A percentile compares a stretch with the other conserved stretches of the same genome.
Evolutionary conservation across 1,140 invertebrate genomes (phyloP).

Genomic region (Hermatobates lingyangjiaoensis): DNA sequence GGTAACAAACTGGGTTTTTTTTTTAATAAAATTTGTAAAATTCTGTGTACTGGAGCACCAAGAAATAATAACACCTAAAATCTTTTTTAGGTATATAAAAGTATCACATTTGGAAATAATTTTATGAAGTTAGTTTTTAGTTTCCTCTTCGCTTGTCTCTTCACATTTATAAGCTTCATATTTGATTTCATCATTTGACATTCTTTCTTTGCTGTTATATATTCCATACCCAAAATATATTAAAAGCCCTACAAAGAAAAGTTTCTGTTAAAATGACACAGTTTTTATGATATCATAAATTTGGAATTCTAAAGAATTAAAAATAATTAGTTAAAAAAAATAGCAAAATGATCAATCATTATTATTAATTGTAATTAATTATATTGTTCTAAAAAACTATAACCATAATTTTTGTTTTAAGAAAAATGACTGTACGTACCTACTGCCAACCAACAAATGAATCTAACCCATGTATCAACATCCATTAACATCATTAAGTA

Average conservation of each 20-base stretch:
- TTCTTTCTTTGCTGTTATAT: slow-evolving; percentile 5
- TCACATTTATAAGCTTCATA: slow-evolving; percentile 5
- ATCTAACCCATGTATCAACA: slow-evolving; percentile 40
- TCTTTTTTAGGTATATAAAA: no score
- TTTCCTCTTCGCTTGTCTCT: no score
- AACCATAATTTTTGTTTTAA: background rate
- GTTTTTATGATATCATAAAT: background rate
- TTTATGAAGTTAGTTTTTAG: no score
- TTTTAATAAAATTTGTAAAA: no score
- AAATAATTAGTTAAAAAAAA: background rate
- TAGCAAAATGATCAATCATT: background rate
- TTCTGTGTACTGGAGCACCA: no score
- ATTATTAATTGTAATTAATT: no score
- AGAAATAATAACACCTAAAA: no score
- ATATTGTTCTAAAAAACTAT: background rate
- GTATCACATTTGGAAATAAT: no score
- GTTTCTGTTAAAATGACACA: background rate
- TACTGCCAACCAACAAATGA: slow-evolving; percentile 37
- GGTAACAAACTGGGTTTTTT: no score
- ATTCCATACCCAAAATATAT: slow-evolving; percentile 11
- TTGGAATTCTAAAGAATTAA: background rate
- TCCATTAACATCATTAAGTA: slow-evolving; percentile 48
- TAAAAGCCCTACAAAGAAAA: slow-evolving; percentile 10
- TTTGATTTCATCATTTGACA: background rate
- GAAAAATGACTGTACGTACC: slow-evolving; percentile 16